Percentiles rank a stretch among this genome's conserved stretches.
phyloP scores from a whole-genome alignment of 2,888 invertebrate genomes.

The Cheilosia vernalis region DNA sequence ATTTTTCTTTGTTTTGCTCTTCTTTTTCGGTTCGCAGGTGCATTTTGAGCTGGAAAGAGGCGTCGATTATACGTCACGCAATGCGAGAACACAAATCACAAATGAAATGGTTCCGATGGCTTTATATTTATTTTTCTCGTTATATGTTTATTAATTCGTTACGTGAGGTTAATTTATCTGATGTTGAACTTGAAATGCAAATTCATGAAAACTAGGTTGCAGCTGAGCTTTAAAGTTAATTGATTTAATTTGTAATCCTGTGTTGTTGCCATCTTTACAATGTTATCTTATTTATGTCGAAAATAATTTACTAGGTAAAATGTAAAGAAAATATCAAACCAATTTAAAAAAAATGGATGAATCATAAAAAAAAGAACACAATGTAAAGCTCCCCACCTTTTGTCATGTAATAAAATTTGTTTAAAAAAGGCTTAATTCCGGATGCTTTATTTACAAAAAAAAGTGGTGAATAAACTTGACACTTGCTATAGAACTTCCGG shows the following conservation, averaged over 20 bases:
- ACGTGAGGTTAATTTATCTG: conserved; percentile 89
- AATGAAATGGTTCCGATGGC: conserved; percentile 95
- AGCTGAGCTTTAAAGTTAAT: conserved; percentile 54
- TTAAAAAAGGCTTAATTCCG: conserved; percentile 22
- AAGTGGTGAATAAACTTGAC: too few species aligned
- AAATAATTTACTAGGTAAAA: conserved; percentile 46
- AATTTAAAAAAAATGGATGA: neutral
- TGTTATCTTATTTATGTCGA: conserved; percentile 29
- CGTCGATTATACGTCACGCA: conserved; percentile 87
- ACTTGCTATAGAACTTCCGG: too few species aligned
- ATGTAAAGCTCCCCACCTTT: conserved; percentile 74
- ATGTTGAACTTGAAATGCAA: conserved; percentile 90
- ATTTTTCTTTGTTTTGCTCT: conserved; percentile 17
- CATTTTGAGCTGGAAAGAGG: conserved; percentile 87
- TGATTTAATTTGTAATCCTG: conserved; percentile 52
- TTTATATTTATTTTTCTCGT: conserved; percentile 94
- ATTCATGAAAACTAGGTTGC: conserved; percentile 84
- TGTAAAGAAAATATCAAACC: conserved; percentile 1
- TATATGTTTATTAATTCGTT: conserved; percentile 96
- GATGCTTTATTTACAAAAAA: neutral
- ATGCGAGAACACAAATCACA: conserved; percentile 96
- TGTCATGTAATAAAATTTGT: conserved; percentile 73
- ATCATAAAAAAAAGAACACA: conserved; percentile 38
- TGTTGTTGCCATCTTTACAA: conserved; percentile 56
- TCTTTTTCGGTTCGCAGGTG: conserved; percentile 84